Evolutionary conservation across 2,113 vertebrate species (phyloP), one percentile per base, ranked within the genome.

Genomic region (Otocyon megalotis): DNA sequence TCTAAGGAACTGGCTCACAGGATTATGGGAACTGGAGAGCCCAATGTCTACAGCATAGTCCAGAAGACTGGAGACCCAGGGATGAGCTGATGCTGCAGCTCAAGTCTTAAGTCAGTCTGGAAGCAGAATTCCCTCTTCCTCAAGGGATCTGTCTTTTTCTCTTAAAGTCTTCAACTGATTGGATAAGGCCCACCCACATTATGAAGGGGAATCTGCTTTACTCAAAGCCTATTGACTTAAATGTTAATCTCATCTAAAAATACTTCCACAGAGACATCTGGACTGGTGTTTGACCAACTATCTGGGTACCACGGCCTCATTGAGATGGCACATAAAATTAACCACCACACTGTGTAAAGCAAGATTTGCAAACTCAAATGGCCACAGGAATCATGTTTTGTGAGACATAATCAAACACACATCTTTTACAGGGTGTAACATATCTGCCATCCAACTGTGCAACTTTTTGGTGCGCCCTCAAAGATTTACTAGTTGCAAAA

Each of bases 231-330:
- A 35, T 12, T 8, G 8, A 90, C 58, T 60, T 35, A 28, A 76
- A 74, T 81, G 14, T 53, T 83, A 43, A 88, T 83, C 43, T 84
- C 53, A 62, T 62, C 67, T 92, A 43, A 91, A 87, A 94, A 62
- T 82, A 60, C 7, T 14, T 81, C 62, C 17, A 63, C 14, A 58
- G 43, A 4, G 30, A 86, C 62, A 65, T 67, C 19, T 81, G 67
- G 13, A 67, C 17, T 87, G 50, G 24, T 19, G 2, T 65, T 50
- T 81, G 87, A 76, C 32, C 37, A 76, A 63, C 53, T 35, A n/a
- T 13, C 58, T 82, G 32, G 7, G 50, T 60, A 53, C 37, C 28
- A 26, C 11, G 43, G 50, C 15, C 54, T 71, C 35, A 10, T 17
- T 8, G 48, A 92, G 12, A 16, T 80, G 22, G 35, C 43, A 67